Percentiles rank a stretch among this genome's conserved stretches.
phyloP scores from a whole-genome alignment of 2,888 invertebrate genomes.

The Microctonus aethiopoides region DNA sequence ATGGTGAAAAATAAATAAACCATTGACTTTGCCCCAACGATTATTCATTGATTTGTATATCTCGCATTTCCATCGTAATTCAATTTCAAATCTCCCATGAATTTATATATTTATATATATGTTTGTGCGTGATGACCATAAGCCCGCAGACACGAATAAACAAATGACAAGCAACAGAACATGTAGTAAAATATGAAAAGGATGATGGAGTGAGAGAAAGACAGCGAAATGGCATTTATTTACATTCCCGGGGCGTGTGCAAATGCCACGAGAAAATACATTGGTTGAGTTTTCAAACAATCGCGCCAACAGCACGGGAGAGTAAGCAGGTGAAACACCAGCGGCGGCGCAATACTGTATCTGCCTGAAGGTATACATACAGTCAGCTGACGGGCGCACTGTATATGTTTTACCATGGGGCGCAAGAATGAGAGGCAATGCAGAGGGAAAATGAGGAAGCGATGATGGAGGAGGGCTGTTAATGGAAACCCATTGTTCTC shows the following conservation, averaged over 20 bases:
- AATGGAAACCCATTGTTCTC: constrained; percentile 67
- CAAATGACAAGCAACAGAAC: background rate
- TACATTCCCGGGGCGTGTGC: constrained; percentile 1
- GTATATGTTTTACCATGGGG: too few relatives aligned
- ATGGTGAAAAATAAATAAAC: background rate
- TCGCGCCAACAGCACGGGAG: constrained; percentile 29
- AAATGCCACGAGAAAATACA: constrained; percentile 28
- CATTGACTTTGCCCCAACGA: constrained; percentile 10
- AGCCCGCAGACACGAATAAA: background rate
- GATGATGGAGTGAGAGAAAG: background rate
- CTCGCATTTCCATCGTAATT: constrained; percentile 28
- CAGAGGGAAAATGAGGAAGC: constrained; percentile 21
- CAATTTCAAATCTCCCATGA: constrained; percentile 11
- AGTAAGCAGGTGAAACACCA: constrained; percentile 27
- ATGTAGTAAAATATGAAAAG: background rate
- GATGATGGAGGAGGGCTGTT: constrained; percentile 52
- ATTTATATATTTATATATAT: constrained; percentile 7
- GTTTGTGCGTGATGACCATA: constrained; percentile 5
- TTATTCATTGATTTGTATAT: constrained; percentile 28
- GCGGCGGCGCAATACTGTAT: constrained; percentile 14
- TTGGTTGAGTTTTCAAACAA: constrained; percentile 46
- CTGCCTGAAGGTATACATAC: constrained; percentile 29
- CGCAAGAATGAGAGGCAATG: constrained; percentile 32
- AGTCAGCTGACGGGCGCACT: constrained; percentile 57
- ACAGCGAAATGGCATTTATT: constrained; percentile 1